Evolutionary conservation across 37 sponge, comb jelly and placozoan species (phyloP).

Genomic region (Hormiphora californensis): DNA sequence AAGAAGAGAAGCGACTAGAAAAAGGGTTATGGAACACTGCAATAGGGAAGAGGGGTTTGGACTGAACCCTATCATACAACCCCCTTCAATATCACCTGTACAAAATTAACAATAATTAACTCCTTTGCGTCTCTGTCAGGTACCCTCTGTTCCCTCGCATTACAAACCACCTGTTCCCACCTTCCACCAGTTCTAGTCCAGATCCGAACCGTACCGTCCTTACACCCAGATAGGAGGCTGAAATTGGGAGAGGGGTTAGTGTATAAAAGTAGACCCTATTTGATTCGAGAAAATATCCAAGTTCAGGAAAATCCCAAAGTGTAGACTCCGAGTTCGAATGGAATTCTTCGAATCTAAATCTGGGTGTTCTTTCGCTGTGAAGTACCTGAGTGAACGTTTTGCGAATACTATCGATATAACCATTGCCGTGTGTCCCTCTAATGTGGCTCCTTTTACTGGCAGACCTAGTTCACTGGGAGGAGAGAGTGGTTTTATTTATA

Average conservation of each 20-base stretch:
- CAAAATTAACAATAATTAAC: not conserved
- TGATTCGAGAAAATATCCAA: too few species aligned
- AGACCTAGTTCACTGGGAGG: not conserved
- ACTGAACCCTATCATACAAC: not conserved
- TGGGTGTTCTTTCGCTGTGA: too few species aligned
- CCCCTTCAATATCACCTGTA: not conserved
- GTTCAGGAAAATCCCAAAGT: too few species aligned
- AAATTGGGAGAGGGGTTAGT: too few species aligned
- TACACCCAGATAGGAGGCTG: not conserved
- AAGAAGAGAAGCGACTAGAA: not conserved
- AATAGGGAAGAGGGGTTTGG: not conserved
- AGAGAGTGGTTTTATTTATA: not conserved
- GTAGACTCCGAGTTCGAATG: too few species aligned
- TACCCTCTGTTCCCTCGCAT: not conserved
- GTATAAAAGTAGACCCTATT: too few species aligned
- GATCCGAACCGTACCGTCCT: slow-evolving; percentile 10
- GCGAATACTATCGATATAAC: slow-evolving; percentile 2
- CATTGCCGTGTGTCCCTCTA: slow-evolving; percentile 25
- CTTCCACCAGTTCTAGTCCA: not conserved
- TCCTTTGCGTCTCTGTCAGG: slow-evolving; percentile 11
- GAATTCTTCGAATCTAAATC: too few species aligned
- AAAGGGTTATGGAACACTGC: not conserved
- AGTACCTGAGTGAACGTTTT: not conserved
- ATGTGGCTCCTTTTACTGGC: not conserved
- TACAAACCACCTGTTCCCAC: slow-evolving; percentile 5